Evolutionary conservation across 2,797 vertebrate species (phyloP), one percentile per base, ranked within the genome.

Genomic region (Sparidentex hasta): DNA sequence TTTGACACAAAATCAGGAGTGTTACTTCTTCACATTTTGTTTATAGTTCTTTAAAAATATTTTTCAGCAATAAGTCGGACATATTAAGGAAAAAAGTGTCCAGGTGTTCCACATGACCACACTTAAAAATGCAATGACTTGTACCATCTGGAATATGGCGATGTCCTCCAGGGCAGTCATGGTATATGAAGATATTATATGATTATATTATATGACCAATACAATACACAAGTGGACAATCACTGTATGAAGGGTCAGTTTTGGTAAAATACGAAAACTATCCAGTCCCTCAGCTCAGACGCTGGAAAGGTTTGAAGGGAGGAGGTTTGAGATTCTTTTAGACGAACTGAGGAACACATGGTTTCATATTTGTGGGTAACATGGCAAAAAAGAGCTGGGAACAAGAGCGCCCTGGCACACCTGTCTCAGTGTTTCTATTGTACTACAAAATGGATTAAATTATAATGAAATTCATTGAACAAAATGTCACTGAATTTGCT

Each of bases 111-210:
- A 58, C 6, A 38, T 54, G 20, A 9, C 12, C 18, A 13, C 16
- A 56, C 3, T 29, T 5, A 29, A 29, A 29, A 5, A 29, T 29
- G 29, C 29, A 29, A 5, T 29, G 29, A 29, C 29, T 29, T 5
- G 29, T 5, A 50, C 46, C 25, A 33, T 9, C 33, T 0, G 11
- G 12, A 7, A 50, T n/a, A 0, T 64, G n/a, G 9, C 0, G 6
- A 0, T 11, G 23, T 55, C 52, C 29, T 38, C 1, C 0, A 18
- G 11, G 41, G 21, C 21, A 11, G 16, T 25, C 14, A 6, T 44
- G 17, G 14, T 21, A 54, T 41, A 17, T 41, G 5, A 33, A 50
- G 11, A 5, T 20, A 38, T 29, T 38, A 20, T n/a, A n/a, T n/a
- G n/a, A n/a, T n/a, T n/a, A n/a, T n/a, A n/a, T n/a, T n/a, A n/a